Conservation (phyloP, 2,113 vertebrate genomes). For the Chiloscyllium plagiosum region DNA sequence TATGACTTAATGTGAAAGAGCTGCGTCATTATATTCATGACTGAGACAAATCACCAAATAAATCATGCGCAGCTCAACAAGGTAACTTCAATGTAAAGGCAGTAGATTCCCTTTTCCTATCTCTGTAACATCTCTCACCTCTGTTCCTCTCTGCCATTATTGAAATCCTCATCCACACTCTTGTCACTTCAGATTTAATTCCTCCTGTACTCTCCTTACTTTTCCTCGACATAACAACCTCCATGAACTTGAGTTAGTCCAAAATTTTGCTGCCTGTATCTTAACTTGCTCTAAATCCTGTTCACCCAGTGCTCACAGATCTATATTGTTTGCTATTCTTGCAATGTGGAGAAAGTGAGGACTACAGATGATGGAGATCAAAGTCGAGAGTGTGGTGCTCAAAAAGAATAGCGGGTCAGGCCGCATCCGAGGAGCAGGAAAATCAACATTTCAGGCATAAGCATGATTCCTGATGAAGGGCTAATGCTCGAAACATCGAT, state of each 20-base stretch:
- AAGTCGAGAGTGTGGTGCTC: too few relatives aligned
- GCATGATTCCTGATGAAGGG: too few relatives aligned
- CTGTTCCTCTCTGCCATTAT: neutral
- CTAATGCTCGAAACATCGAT: too few relatives aligned
- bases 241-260: neutral
- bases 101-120: neutral
- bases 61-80: neutral
- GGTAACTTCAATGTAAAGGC: neutral
- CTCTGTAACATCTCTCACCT: neutral
- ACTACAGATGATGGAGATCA: too few relatives aligned
- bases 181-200: neutral
- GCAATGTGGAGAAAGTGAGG: neutral
- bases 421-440: too few relatives aligned
- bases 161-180: neutral
- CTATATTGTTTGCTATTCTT: neutral
- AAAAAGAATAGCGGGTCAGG: too few relatives aligned
- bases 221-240: neutral
- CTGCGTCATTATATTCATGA: neutral
- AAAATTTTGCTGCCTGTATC: neutral
- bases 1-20: neutral
- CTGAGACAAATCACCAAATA: neutral
- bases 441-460: too few relatives aligned
- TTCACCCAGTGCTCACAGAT: neutral
- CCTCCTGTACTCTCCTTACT: neutral
- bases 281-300: neutral